Evolutionary conservation across 2,888 invertebrate genomes (phyloP), one percentile per base, ranked within the genome.

Genomic region (Priapulus caudatus): DNA sequence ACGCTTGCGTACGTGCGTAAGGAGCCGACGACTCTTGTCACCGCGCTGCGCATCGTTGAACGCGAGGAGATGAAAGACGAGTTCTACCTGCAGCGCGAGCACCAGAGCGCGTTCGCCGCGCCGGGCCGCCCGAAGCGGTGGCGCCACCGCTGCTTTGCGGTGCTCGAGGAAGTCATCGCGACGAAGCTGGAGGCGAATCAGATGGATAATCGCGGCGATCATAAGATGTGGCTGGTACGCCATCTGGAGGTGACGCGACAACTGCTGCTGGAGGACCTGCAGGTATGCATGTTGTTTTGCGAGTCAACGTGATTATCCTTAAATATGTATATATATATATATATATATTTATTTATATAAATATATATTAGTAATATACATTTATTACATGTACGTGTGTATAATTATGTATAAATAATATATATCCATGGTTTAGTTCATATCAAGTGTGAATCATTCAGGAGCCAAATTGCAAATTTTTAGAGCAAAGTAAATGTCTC

Each of bases 21-120:
- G 19, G 69, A 70, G 56, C 71, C 71, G 3, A 90, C 89, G 0
- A 83, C 91, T 4, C 88, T 98, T 60, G 98, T 98, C 0, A 95
- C 95, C 4, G 93, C 90, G 0, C 71, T 98, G 33, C 78, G 98
- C 59, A 93, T 98, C 52, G 89, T 98, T 63, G 97, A 98, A 71
- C 77, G 97, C 51, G 98, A 98, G 71, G 95, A 98, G 66, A 88
- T 87, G 72, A 83, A 88, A 23, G 98, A 98, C 75, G 80, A 81
- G 61, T 84, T 86, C 73, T 87, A 90, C 5, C 64, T 84, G 57
- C 69, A 83, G 75, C 81, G 86, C 67, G 79, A 82, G 62, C 81
- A 79, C 57, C 82, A 83, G 61, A 85, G 85, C 2, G 87, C 87
- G 1, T 98, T 95, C 67, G 77, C 90, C 73, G 89, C 97, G 1